These are phyloP conservation scores for Heliconius cydno DNA, from an alignment of 2,888 invertebrate genomes.

Conservation along the genomic window DNA sequence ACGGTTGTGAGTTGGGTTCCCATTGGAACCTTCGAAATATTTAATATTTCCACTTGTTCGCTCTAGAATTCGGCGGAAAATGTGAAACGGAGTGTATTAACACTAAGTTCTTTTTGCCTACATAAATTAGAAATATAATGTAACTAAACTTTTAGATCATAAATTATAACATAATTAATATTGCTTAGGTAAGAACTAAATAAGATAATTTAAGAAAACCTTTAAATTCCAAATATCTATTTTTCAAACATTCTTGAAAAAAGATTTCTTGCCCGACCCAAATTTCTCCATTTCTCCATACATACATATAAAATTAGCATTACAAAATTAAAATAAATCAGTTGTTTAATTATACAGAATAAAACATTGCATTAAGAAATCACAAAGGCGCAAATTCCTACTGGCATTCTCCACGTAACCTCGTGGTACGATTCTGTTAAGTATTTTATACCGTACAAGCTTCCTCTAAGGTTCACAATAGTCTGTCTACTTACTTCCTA, in stretches of 20 bases:
- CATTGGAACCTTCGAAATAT: neutral
- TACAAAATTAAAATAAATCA: slow-evolving; percentile 24
- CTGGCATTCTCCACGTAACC: slow-evolving; percentile 9
- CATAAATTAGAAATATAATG: too few relatives aligned
- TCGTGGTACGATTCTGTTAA: slow-evolving; percentile 2
- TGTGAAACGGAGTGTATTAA: neutral
- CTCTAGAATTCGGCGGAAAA: too few relatives aligned
- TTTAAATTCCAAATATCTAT: too few relatives aligned
- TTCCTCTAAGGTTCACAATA: slow-evolving; percentile 27
- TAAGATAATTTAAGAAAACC: too few relatives aligned
- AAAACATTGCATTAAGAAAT: slow-evolving; percentile 36
- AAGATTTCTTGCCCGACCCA: neutral
- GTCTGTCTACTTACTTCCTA: slow-evolving; percentile 10
- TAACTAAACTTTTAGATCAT: too few relatives aligned
- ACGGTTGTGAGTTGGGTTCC: neutral
- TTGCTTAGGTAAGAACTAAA: too few relatives aligned
- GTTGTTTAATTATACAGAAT: slow-evolving; percentile 33
- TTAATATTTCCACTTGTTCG: neutral
- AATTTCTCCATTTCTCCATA: neutral
- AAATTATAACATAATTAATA: too few relatives aligned
- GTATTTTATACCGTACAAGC: slow-evolving; percentile 13
- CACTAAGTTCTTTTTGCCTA: too few relatives aligned
- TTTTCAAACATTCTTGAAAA: neutral
- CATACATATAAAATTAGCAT: neutral
- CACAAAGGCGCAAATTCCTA: slow-evolving; percentile 36